Evolutionary conservation across 1,140 invertebrate species (phyloP).

Genomic region (Geopemphigus sp.): DNA sequence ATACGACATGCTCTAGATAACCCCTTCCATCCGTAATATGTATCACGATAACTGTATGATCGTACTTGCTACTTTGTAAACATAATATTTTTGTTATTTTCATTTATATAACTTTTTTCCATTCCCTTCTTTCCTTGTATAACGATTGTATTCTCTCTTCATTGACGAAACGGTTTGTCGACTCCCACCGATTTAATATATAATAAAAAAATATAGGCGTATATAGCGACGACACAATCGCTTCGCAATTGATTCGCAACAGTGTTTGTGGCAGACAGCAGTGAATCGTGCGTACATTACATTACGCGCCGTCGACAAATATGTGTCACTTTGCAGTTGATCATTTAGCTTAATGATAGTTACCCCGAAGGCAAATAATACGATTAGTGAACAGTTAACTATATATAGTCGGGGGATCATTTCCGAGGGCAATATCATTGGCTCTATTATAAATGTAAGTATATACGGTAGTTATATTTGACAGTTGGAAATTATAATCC

Average conservation of each 20-base stretch:
- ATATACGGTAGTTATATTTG: not conserved
- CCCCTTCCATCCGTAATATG: no score
- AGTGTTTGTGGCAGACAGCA: not conserved
- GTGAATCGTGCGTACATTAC: not conserved
- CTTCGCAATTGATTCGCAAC: conserved; percentile 1
- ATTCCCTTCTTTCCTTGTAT: no score
- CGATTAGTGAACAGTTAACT: no score
- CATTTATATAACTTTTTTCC: no score
- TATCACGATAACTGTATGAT: no score
- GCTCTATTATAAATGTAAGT: conserved; percentile 8
- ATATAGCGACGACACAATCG: not conserved
- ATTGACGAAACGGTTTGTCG: not conserved
- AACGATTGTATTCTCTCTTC: not conserved
- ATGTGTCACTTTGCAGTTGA: conserved; percentile 6
- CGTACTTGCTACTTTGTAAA: no score
- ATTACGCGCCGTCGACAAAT: not conserved
- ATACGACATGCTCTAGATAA: no score
- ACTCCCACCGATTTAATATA: not conserved
- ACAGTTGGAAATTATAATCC: not conserved
- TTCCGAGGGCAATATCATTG: not conserved
- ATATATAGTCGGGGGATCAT: no score
- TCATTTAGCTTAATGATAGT: not conserved
- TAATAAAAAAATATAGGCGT: not conserved
- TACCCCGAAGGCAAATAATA: not conserved
- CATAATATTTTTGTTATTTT: no score